Evolutionary conservation across 2,113 vertebrate genomes (phyloP).

Genomic region (human (Homo sapiens)): DNA sequence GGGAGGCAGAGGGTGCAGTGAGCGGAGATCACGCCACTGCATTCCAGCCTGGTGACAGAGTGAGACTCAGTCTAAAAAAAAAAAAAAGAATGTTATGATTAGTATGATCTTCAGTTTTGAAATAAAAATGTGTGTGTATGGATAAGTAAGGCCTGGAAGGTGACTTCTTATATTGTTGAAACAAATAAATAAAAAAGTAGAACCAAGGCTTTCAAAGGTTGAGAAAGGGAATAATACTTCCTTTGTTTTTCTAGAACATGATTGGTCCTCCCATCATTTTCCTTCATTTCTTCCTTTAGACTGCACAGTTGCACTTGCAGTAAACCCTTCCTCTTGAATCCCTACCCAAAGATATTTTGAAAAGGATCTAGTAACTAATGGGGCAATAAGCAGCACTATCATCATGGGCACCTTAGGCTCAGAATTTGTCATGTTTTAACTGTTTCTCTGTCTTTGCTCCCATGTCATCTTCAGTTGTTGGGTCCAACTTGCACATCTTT

Average conservation of each 20-base stretch:
- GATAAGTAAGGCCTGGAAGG: neutral
- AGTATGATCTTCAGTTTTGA: neutral
- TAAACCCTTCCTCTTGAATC: slow-evolving; percentile 14
- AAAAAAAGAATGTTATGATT: neutral
- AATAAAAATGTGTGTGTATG: neutral
- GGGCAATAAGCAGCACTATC: neutral
- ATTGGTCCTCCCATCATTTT: slow-evolving; percentile 11
- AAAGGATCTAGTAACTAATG: slow-evolving; percentile 10
- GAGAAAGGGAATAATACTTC: neutral
- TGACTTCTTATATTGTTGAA: slow-evolving; percentile 41
- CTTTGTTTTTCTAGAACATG: neutral
- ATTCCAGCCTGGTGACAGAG: too few species aligned
- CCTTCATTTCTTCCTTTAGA: slow-evolving; percentile 31
- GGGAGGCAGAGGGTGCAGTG: too few species aligned
- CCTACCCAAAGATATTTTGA: neutral
- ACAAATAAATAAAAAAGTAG: neutral
- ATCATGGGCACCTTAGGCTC: neutral
- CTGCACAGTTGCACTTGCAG: neutral
- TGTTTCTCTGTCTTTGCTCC: neutral
- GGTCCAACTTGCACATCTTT: neutral
- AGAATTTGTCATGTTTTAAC: slow-evolving; percentile 10
- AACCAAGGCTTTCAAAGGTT: neutral
- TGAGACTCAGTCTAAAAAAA: neutral
- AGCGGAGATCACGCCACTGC: too few species aligned
- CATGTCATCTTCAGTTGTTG: neutral